A percentile compares a stretch with the other conserved stretches of the same genome.
Evolutionary conservation across 2,888 invertebrate genomes (phyloP).

Genomic region (Acleris sparsana): DNA sequence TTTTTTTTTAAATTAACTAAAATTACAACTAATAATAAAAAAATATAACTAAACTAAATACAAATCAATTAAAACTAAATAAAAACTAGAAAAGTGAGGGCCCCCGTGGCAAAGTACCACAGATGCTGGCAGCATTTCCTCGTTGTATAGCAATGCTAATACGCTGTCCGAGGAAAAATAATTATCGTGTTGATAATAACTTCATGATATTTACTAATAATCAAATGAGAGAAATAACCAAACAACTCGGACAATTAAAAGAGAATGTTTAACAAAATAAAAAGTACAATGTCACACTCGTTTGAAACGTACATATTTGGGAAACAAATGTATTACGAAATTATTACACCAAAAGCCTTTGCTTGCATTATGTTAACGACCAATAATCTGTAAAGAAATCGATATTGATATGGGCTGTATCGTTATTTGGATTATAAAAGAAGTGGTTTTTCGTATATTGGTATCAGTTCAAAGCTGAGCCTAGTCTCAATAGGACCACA

Average conservation of each 20-base stretch:
- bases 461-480: constrained; percentile 38
- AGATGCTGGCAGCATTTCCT: no score
- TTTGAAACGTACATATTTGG: constrained; percentile 11
- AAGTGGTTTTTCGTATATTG: constrained; percentile 21
- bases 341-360: constrained; percentile 28
- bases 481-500: constrained; percentile 21
- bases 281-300: constrained; percentile 21
- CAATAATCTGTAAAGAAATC: constrained; percentile 47
- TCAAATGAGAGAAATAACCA: not conserved
- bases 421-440: constrained; percentile 41
- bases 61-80: no score
- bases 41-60: no score
- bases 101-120: no score
- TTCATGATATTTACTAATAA: no score
- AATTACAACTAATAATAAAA: no score
- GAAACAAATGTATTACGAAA: constrained; percentile 37
- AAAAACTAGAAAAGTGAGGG: no score
- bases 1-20: no score
- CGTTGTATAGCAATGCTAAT: no score
- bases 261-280: constrained; percentile 1
- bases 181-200: no score
- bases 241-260: constrained; percentile 23
- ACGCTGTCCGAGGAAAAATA: no score
- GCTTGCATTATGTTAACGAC: constrained; percentile 42
- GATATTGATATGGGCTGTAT: constrained; percentile 46